Base-by-base conservation (phyloP, 2,888 invertebrate species). In the Argyresthia goedartella region DNA sequence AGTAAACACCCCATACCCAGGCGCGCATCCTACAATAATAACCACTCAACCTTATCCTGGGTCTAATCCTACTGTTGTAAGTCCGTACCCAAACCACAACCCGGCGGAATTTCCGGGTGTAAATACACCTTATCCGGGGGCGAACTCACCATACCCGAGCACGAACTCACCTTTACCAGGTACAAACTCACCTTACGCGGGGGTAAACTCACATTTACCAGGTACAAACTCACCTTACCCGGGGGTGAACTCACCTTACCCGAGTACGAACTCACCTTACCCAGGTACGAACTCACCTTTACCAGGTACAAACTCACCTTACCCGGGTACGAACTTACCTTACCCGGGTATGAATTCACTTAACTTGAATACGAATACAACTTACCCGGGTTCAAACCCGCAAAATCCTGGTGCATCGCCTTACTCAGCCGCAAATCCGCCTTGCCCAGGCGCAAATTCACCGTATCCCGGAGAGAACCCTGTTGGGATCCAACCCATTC, bases 61-160 rank as follows among this genome's bases (percentile, higher is more conserved):
- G n/a, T n/a, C n/a, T n/a, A n/a, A n/a, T n/a, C n/a, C n/a, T n/a
- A n/a, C n/a, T n/a, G n/a, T n/a, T n/a, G n/a, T n/a, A n/a, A n/a
- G n/a, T n/a, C n/a, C n/a, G n/a, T n/a, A n/a, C n/a, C n/a, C n/a
- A n/a, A n/a, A n/a, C n/a, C n/a, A n/a, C n/a, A n/a, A n/a, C n/a
- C n/a, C n/a, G n/a, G n/a, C n/a, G n/a, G n/a, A n/a, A n/a, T 67
- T 63, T 51, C 67, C 65, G 0, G 54, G 50, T 4, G 45, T 49
- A 10, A 59, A 53, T 43, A 42, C 57, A 13, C 59, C 60, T 15
- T 59, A 62, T 53, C 58, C 64, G 0, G 54, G 56, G 1, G 33
- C 52, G 33, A 58, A 59, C 41, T 14, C 53, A 8, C 58, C 57
- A 0, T 60, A 62, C 42, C 58, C 57, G n/a, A n/a, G n/a, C n/a